phyloP scores from a whole-genome alignment of 2,113 vertebrate genomes.

The Oreochromis tanganicae region DNA sequence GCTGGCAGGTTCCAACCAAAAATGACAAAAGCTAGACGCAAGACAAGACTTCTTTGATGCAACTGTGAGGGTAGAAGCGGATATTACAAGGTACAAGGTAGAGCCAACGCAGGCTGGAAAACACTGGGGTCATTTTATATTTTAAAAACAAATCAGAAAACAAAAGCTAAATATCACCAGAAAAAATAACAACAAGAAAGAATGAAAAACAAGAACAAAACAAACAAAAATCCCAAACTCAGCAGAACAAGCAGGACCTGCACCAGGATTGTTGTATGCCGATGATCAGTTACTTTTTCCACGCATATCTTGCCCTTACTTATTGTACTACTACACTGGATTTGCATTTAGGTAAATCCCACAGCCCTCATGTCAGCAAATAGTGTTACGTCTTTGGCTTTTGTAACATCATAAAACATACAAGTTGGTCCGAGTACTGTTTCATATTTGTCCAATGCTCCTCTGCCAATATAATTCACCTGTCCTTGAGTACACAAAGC shows the following conservation, averaged over 20 bases:
- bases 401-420: neutral
- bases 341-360: neutral
- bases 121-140: neutral
- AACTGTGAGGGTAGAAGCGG: accelerated
- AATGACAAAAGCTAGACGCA: accelerated
- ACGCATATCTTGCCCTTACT: neutral
- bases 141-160: neutral
- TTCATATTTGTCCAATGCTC: neutral
- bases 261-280: neutral
- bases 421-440: neutral
- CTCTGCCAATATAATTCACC: neutral
- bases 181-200: neutral
- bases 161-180: neutral
- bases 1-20: neutral
- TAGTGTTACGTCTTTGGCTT: neutral
- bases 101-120: neutral
- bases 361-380: neutral
- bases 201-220: neutral
- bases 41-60: neutral
- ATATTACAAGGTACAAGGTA: neutral
- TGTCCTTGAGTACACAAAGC: neutral
- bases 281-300: neutral
- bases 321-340: neutral
- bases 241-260: neutral
- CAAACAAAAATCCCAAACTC: neutral